Evolutionary conservation across 1,140 invertebrate genomes (phyloP).

Genomic region (Philaenus spumarius): DNA sequence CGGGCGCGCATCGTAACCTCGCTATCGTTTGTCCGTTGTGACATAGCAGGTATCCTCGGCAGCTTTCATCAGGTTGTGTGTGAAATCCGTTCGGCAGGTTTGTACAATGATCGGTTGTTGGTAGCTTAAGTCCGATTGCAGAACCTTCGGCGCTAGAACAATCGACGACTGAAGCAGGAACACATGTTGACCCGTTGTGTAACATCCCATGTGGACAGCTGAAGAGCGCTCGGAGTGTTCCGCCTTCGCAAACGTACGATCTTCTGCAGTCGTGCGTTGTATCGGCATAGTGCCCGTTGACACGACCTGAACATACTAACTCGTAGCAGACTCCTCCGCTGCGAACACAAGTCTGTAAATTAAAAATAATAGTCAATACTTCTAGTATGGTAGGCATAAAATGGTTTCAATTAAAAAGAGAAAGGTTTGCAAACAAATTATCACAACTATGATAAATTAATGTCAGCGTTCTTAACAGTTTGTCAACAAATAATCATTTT

Average conservation of each 20-base stretch:
- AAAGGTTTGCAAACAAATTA: no score
- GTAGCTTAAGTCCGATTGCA: conserved; percentile 39
- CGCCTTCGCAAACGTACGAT: conserved; percentile 35
- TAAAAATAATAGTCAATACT: not conserved
- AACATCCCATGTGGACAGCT: conserved; percentile 43
- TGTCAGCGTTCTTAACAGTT: no score
- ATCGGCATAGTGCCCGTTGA: conserved; percentile 37
- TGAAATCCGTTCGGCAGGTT: conserved; percentile 23
- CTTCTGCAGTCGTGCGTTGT: conserved; percentile 35
- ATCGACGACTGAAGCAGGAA: conserved; percentile 38
- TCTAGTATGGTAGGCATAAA: no score
- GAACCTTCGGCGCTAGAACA: conserved; percentile 35
- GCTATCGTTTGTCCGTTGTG: conserved; percentile 35
- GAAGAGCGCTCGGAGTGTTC: conserved; percentile 29
- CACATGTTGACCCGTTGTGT: conserved; percentile 40
- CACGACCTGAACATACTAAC: conserved; percentile 36
- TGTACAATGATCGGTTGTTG: conserved; percentile 27
- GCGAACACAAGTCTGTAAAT: conserved; percentile 27
- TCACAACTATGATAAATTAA: no score
- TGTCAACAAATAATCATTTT: no score
- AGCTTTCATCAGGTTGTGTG: conserved; percentile 30
- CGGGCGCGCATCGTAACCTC: conserved; percentile 29
- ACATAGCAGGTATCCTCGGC: conserved; percentile 34
- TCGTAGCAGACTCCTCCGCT: conserved; percentile 36
- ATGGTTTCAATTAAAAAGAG: no score